These are phyloP conservation scores for Tapirus indicus DNA, from an alignment of 2,797 vertebrate species.

Conservation along the genomic window DNA sequence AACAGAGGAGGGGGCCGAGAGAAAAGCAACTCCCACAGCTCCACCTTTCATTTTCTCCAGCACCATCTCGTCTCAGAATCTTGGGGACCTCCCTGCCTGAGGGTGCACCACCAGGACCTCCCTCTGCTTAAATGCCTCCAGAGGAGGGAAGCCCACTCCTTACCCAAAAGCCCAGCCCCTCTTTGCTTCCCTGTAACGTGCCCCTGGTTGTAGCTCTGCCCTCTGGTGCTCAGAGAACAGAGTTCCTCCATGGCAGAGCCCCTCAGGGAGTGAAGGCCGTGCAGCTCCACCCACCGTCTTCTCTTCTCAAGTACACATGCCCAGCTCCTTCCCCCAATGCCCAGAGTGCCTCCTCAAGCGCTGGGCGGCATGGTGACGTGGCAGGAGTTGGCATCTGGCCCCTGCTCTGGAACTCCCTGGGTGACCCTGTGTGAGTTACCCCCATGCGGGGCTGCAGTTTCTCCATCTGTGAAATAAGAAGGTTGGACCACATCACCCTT, in stretches of 20 bases:
- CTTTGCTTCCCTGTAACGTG: neutral
- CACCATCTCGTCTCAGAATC: rapidly evolving
- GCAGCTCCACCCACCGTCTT: rapidly evolving
- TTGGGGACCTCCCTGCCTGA: neutral
- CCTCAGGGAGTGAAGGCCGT: rapidly evolving
- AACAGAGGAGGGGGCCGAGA: rapidly evolving
- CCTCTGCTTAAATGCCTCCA: neutral
- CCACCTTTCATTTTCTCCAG: rapidly evolving
- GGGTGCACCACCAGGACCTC: rapidly evolving
- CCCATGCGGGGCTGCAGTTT: neutral
- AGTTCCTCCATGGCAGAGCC: neutral
- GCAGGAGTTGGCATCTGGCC: neutral
- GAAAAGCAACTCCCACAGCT: rapidly evolving
- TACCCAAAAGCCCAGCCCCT: neutral
- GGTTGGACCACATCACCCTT: rapidly evolving
- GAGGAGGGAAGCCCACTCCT: neutral
- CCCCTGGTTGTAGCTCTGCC: neutral
- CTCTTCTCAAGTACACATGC: rapidly evolving
- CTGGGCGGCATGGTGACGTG: rapidly evolving
- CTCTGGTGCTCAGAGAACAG: neutral
- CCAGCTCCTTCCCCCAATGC: rapidly evolving
- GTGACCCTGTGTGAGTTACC: rapidly evolving
- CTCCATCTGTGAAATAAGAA: rapidly evolving
- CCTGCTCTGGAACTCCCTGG: neutral
- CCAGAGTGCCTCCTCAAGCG: neutral